Conservation (phyloP, 2,888 invertebrate species). For the Drosophila demipolita region DNA sequence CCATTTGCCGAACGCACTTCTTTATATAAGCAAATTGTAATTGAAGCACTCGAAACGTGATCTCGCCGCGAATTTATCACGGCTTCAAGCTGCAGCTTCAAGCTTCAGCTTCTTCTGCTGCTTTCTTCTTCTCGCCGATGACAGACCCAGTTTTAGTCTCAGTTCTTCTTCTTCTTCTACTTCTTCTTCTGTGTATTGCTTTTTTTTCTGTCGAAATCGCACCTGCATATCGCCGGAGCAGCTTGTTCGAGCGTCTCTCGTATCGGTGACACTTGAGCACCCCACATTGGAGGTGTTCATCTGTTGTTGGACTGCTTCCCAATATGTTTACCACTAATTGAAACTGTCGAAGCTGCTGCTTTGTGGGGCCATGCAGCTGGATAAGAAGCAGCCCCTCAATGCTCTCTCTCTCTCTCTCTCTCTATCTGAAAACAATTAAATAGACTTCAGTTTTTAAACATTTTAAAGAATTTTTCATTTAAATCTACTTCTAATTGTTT, state of each 20-base stretch:
- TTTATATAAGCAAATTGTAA: slow-evolving; percentile 75
- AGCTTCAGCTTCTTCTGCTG: slow-evolving; percentile 7
- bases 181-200: neutral
- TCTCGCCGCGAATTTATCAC: slow-evolving; percentile 73
- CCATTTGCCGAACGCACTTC: slow-evolving; percentile 68
- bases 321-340: slow-evolving; percentile 11
- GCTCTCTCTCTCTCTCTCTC: neutral
- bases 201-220: slow-evolving; percentile 33
- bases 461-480: too few species aligned
- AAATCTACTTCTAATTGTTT: too few species aligned
- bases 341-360: neutral
- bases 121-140: slow-evolving; percentile 5
- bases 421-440: too few species aligned
- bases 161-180: slow-evolving; percentile 2
- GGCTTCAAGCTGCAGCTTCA: slow-evolving; percentile 23
- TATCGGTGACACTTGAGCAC: slow-evolving; percentile 36
- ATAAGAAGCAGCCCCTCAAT: slow-evolving; percentile 19
- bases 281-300: slow-evolving; percentile 32
- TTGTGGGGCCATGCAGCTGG: slow-evolving; percentile 51
- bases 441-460: too few species aligned
- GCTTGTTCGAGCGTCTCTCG: slow-evolving; percentile 17
- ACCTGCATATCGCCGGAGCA: slow-evolving; percentile 39
- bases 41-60: slow-evolving; percentile 75
- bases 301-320: slow-evolving; percentile 24
- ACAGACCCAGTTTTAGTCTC: neutral